Conservation (phyloP, 2,113 vertebrate genomes). For the Crotalus tigris region DNA sequence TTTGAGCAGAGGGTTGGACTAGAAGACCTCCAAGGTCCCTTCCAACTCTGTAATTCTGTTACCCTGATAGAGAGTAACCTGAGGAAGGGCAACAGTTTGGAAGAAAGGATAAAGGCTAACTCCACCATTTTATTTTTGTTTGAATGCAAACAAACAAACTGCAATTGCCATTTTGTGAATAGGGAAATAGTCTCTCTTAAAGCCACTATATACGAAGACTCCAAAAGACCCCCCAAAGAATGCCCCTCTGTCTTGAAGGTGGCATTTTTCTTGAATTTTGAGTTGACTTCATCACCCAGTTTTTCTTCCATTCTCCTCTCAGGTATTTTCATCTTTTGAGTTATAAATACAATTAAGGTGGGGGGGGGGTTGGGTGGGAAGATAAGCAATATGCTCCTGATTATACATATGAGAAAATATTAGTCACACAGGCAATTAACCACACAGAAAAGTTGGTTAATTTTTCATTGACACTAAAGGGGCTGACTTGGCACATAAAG, state of each 20-base stretch:
- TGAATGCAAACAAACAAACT: neutral
- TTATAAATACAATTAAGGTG: constrained; percentile 11
- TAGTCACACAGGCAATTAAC: neutral
- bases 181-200: neutral
- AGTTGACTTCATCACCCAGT: neutral
- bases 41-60: neutral
- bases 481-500: constrained; percentile 22
- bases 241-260: constrained; percentile 12
- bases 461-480: constrained; percentile 50
- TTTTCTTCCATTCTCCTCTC: constrained; percentile 27
- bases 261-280: constrained; percentile 18
- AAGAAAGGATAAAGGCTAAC: neutral
- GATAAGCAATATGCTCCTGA: constrained; percentile 22
- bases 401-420: constrained; percentile 19
- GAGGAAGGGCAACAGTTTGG: neutral
- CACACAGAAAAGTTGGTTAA: constrained; percentile 20
- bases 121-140: neutral
- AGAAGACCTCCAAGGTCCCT: neutral
- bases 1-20: neutral
- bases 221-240: neutral
- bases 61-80: neutral
- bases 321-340: constrained; percentile 28
- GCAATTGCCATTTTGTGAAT: neutral
- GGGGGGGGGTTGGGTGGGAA: constrained; percentile 1
- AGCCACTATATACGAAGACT: neutral